Evolutionary conservation across 2,888 invertebrate genomes (phyloP).

Genomic region (Drosophila bunnanda): DNA sequence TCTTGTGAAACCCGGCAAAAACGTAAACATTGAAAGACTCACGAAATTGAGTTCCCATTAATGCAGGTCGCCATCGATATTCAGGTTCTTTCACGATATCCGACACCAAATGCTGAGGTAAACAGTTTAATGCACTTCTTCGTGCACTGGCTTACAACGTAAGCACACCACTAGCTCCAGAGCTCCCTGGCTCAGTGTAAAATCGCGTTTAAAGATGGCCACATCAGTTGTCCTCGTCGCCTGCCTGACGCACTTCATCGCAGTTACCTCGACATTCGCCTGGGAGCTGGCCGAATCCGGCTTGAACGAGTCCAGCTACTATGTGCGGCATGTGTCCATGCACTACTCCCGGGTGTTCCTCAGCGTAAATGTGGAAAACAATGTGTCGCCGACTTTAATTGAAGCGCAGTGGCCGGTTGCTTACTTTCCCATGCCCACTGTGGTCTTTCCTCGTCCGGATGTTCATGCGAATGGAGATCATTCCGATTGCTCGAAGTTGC

Average conservation of each 20-base stretch:
- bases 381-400: constrained; percentile 75
- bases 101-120: constrained; percentile 63
- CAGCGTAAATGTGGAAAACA: constrained; percentile 70
- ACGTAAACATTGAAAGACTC: constrained; percentile 19
- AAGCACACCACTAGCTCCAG: constrained; percentile 18
- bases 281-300: constrained; percentile 78
- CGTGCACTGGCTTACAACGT: constrained; percentile 25
- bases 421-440: constrained; percentile 70
- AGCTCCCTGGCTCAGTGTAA: constrained; percentile 22
- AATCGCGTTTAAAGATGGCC: constrained; percentile 28
- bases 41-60: constrained; percentile 17
- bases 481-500: constrained; percentile 73
- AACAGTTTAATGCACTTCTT: constrained; percentile 50
- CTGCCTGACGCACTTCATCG: not conserved
- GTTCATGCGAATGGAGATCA: constrained; percentile 68
- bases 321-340: constrained; percentile 78
- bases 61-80: constrained; percentile 44
- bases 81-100: constrained; percentile 30
- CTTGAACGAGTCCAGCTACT: constrained; percentile 79
- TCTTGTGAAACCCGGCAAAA: not conserved
- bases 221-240: constrained; percentile 39
- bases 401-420: constrained; percentile 81
- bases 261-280: constrained; percentile 17
- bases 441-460: constrained; percentile 65
- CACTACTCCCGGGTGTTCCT: constrained; percentile 81